Evolutionary conservation across 2,113 vertebrate genomes (phyloP).

Genomic region (Catharus fuscescens): DNA sequence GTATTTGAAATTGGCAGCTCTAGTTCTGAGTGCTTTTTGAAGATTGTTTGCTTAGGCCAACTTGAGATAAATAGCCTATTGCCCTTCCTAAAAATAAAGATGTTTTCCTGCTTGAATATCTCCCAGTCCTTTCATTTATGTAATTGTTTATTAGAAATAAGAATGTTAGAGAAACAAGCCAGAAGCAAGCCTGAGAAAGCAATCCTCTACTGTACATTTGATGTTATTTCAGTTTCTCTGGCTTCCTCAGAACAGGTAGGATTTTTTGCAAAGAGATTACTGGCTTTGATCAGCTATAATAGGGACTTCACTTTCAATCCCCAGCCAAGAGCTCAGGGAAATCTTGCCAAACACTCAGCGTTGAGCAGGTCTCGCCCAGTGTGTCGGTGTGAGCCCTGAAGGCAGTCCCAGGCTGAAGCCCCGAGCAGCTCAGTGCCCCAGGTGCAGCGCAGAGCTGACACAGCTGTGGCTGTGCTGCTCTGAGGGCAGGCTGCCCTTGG

Average conservation of each 20-base stretch:
- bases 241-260: neutral
- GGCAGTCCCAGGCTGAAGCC: neutral
- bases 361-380: neutral
- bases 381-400: neutral
- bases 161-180: neutral
- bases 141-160: constrained; percentile 15
- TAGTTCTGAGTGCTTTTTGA: constrained; percentile 26
- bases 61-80: constrained; percentile 15
- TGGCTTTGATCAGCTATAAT: neutral
- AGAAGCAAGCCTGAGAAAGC: neutral
- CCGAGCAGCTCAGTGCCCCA: neutral
- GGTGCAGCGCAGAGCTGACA: neutral
- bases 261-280: neutral
- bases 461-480: neutral
- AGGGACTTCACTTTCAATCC: neutral
- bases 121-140: constrained; percentile 2
- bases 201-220: neutral
- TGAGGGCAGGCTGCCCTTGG: neutral
- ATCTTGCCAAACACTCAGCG: neutral
- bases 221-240: neutral
- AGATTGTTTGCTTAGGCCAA: constrained; percentile 23
- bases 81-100: constrained; percentile 52
- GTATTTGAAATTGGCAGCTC: constrained; percentile 8
- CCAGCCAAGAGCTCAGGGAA: neutral
- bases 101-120: constrained; percentile 2